Evolutionary conservation across 2,888 invertebrate species (phyloP).

Genomic region (Diarsia rubi): DNA sequence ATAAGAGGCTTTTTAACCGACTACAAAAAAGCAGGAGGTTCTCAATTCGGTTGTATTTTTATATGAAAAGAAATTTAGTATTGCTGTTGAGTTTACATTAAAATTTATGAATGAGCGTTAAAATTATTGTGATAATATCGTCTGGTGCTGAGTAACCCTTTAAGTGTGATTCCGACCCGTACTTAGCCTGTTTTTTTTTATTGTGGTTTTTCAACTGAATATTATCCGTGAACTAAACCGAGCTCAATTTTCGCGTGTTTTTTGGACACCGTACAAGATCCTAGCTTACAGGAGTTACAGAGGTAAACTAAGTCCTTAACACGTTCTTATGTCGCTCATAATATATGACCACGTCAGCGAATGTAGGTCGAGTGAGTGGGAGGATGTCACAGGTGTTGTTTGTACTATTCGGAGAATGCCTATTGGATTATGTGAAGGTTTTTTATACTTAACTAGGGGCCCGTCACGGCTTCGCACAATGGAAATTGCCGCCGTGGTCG

Average conservation of each 20-base stretch:
- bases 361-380: constrained; percentile 14
- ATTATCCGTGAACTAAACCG: background rate
- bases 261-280: constrained; percentile 16
- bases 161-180: background rate
- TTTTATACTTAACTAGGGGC: background rate
- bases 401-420: background rate
- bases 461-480: no score
- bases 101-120: background rate
- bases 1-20: no score
- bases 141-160: background rate
- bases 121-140: background rate
- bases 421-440: constrained; percentile 4
- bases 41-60: no score
- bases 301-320: constrained; percentile 29
- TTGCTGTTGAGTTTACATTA: background rate
- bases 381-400: constrained; percentile 16
- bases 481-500: no score
- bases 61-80: no score
- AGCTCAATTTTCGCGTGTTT: constrained; percentile 17
- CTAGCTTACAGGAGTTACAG: constrained; percentile 29
- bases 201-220: background rate
- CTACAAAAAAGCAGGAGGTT: no score
- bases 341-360: constrained; percentile 11
- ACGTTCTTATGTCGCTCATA: constrained; percentile 37
- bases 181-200: background rate